Percentiles rank a stretch among this genome's conserved stretches.
Conservation (phyloP, 2,113 vertebrate species). For the Pseudopipra pipra region DNA sequence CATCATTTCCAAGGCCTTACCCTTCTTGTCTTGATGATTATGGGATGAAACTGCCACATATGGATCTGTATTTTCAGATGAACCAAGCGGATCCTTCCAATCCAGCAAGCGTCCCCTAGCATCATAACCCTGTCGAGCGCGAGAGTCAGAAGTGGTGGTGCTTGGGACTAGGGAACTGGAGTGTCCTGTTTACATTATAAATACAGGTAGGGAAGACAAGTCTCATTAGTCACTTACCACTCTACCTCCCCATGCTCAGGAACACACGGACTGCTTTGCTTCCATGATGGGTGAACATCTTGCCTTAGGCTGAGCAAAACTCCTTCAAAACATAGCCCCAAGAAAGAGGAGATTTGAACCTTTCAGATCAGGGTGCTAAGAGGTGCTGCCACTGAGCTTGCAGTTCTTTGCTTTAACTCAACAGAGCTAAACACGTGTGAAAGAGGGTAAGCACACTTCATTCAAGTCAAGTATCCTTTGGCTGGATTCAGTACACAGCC, state of each 20-base stretch:
- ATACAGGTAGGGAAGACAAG: constrained; percentile 77
- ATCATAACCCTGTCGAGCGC: constrained; percentile 82
- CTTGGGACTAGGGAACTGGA: constrained; percentile 88
- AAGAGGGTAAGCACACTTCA: not conserved
- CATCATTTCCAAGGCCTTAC: constrained; percentile 97
- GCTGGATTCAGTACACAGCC: not conserved
- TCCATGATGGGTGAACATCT: accelerated
- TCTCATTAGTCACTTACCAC: constrained; percentile 40
- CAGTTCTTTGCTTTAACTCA: not conserved
- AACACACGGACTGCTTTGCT: not conserved
- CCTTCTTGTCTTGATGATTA: constrained; percentile 95
- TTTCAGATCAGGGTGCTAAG: not conserved
- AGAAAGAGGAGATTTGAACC: not conserved
- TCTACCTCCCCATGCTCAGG: constrained; percentile 22
- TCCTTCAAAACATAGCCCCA: not conserved
- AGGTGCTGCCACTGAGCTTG: not conserved
- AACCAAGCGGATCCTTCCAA: constrained; percentile 86
- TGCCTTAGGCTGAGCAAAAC: not conserved
- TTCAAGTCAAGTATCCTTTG: not conserved
- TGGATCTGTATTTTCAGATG: constrained; percentile 91
- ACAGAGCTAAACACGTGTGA: not conserved
- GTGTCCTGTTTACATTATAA: constrained; percentile 90
- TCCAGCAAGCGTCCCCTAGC: constrained; percentile 88
- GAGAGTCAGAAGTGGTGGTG: constrained; percentile 84
- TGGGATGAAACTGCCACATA: constrained; percentile 93